Percentiles rank a stretch among this genome's conserved stretches.
phyloP scores from a whole-genome alignment of 2,888 invertebrate genomes.

The Latheticus oryzae region DNA sequence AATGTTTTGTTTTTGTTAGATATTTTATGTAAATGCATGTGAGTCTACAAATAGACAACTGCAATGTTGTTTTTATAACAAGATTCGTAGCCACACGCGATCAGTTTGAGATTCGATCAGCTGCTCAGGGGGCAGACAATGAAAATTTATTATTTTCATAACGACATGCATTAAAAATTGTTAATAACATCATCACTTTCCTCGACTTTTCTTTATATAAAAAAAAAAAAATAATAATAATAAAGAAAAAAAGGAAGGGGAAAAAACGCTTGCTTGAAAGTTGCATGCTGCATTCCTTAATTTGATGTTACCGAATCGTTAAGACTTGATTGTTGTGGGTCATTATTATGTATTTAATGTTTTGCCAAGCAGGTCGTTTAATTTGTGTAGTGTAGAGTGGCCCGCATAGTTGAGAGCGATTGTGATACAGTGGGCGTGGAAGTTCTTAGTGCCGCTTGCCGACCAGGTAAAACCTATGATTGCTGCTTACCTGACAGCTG shows the following conservation, averaged over 20 bases:
- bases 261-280: too few relatives aligned
- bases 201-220: conserved; percentile 24
- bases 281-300: conserved; percentile 33
- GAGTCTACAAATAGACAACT: conserved; percentile 43
- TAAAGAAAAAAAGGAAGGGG: conserved; percentile 2
- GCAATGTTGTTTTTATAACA: conserved; percentile 45
- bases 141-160: conserved; percentile 42
- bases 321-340: conserved; percentile 44
- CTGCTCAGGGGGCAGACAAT: conserved; percentile 45
- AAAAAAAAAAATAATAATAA: too few relatives aligned
- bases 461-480: conserved; percentile 57
- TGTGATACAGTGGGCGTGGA: conserved; percentile 58
- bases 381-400: conserved; percentile 44
- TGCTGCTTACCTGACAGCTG: conserved; percentile 59
- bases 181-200: conserved; percentile 40
- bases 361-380: conserved; percentile 45
- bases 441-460: conserved; percentile 59
- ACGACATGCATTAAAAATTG: conserved; percentile 36
- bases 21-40: conserved; percentile 42
- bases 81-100: conserved; percentile 43
- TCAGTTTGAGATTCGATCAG: conserved; percentile 44
- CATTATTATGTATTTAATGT: conserved; percentile 45
- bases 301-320: conserved; percentile 43
- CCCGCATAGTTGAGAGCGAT: conserved; percentile 45
- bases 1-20: too few relatives aligned